These are phyloP conservation scores for Hypomecis atomaria DNA, from an alignment of 2,888 invertebrate genomes.

Conservation along the genomic window DNA sequence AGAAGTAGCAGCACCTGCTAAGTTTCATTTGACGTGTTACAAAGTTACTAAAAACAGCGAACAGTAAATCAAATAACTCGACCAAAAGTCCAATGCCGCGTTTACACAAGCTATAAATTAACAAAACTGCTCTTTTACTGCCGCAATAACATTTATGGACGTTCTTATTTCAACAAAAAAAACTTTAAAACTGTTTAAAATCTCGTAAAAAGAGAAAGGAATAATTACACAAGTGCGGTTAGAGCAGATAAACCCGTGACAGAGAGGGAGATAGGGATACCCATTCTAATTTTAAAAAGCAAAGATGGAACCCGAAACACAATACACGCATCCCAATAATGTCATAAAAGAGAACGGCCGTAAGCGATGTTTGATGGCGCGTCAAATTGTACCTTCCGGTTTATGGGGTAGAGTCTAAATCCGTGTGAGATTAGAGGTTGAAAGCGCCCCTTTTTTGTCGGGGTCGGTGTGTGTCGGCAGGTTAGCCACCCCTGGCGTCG, in stretches of 20 bases:
- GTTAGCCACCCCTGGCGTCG: slow-evolving; percentile 82
- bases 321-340: slow-evolving; percentile 78
- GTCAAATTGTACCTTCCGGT: slow-evolving; percentile 67
- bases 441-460: slow-evolving; percentile 65
- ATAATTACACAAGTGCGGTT: slow-evolving; percentile 77
- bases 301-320: slow-evolving; percentile 84
- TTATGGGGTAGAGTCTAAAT: slow-evolving; percentile 71
- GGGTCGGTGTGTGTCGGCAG: slow-evolving; percentile 73
- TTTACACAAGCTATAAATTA: slow-evolving; percentile 79
- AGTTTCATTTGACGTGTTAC: slow-evolving; percentile 43
- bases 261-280: slow-evolving; percentile 67
- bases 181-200: slow-evolving; percentile 80
- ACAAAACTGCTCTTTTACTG: slow-evolving; percentile 78
- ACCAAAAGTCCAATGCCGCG: slow-evolving; percentile 66
- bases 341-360: slow-evolving; percentile 62
- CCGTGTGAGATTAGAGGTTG: slow-evolving; percentile 58
- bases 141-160: slow-evolving; percentile 77
- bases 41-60: slow-evolving; percentile 53
- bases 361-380: slow-evolving; percentile 64
- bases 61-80: slow-evolving; percentile 66
- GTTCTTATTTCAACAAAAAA: slow-evolving; percentile 77
- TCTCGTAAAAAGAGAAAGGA: slow-evolving; percentile 78
- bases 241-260: slow-evolving; percentile 52
- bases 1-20: slow-evolving; percentile 7
- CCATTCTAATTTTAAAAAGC: slow-evolving; percentile 82